Evolutionary conservation across 2,113 vertebrate genomes (phyloP).

Genomic region (Odontesthes bonariensis): DNA sequence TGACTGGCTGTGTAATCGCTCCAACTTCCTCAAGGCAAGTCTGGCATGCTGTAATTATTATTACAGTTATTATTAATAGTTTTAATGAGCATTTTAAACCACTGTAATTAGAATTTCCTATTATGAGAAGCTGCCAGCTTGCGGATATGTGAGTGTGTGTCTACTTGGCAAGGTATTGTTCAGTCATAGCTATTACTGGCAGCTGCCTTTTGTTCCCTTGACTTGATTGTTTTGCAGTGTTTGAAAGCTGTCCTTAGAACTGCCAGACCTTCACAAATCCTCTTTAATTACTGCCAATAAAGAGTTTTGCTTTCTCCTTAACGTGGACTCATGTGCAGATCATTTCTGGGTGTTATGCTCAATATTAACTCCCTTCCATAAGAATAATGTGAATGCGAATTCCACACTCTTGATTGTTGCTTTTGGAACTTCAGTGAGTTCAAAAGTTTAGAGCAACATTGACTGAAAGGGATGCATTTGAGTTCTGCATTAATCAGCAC

Average conservation of each 20-base stretch:
- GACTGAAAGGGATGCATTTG: neutral
- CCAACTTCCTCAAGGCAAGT: conserved; percentile 49
- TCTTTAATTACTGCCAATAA: conserved; percentile 57
- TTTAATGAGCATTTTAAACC: conserved; percentile 79
- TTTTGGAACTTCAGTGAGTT: neutral
- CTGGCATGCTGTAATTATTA: conserved; percentile 81
- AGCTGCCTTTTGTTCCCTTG: conserved; percentile 64
- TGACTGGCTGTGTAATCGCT: conserved; percentile 70
- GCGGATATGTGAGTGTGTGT: conserved; percentile 34
- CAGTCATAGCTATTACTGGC: conserved; percentile 57
- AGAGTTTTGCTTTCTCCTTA: conserved; percentile 9
- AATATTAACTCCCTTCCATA: neutral
- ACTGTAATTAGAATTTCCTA: conserved; percentile 78
- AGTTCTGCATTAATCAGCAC: conserved; percentile 9
- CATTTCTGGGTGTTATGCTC: neutral
- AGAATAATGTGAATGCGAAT: conserved; percentile 8
- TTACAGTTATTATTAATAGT: conserved; percentile 81
- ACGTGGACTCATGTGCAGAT: neutral
- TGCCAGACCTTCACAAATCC: conserved; percentile 46
- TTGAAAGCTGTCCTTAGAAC: conserved; percentile 42
- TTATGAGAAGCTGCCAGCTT: conserved; percentile 68
- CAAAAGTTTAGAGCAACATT: conserved; percentile 10
- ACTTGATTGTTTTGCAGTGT: conserved; percentile 59
- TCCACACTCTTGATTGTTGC: neutral
- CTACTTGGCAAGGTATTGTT: conserved; percentile 66